Evolutionary conservation across 1,140 invertebrate genomes (phyloP), one percentile per base, ranked within the genome.

Genomic region (Mizuhopecten yessoensis): DNA sequence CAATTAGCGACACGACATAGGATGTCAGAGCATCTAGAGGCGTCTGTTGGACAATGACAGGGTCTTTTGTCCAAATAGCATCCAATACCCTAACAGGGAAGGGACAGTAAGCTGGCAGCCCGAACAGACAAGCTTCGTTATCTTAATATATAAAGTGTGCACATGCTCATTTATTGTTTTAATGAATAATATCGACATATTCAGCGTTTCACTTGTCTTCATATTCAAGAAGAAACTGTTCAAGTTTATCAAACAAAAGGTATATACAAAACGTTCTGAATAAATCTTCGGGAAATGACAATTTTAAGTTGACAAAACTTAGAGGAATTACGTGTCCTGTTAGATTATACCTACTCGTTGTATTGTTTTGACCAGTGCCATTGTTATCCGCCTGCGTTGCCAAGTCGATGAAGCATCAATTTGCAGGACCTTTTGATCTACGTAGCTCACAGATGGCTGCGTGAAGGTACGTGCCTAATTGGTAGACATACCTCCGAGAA

Each of bases 371-470:
- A 34, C 87, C 89, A 90, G 86, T n/a, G 87, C 87, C 39, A 86
- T 90, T 90, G 89, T 90, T 90, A 87, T 49, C 0, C 10, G 86
- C 34, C 86, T 34, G 86, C 89, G 86, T 90, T 90, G 89, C 89
- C 89, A 87, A 87, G 89, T 49, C 87, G 89, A 90, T 87, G 87
- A 86, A 87, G 89, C 34, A 87, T 90, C 86, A 90, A 34, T 87
- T 90, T 90, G 86, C 86, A 87, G 29, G 39, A 90, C 49, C 87
- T 87, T 90, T 33, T 90, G 91, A 92, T 90, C 91, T 86, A 42
- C 49, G 87, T 90, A 86, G 88, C 91, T 92, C 91, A 87, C 89
- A 89, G 87, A 90, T 89, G 90, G 75, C 86, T 90, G 90, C 91
- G 89, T 90, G 91, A 92, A 87, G 57, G 57, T 75, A 87, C 89